Evolutionary conservation across 2,113 vertebrate genomes (phyloP).

Genomic region (Clinocottus analis): DNA sequence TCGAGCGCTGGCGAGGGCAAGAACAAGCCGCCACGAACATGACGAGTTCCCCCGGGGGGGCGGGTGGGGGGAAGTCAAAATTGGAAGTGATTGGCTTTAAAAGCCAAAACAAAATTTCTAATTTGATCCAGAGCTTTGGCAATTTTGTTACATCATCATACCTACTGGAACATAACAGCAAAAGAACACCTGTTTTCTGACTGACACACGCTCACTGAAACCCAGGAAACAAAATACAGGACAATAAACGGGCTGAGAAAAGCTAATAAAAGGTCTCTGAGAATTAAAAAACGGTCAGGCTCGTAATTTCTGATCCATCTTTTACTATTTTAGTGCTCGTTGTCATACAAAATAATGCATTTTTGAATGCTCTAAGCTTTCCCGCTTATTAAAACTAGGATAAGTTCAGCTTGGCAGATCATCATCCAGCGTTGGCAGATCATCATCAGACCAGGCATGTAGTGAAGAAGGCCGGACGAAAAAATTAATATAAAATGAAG

Average conservation of each 20-base stretch:
- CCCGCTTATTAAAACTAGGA: neutral
- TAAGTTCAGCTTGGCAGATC: too few species aligned
- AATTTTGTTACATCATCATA: conserved; percentile 57
- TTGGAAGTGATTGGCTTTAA: conserved; percentile 41
- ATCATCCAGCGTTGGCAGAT: neutral
- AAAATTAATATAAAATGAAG: neutral
- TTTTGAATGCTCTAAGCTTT: neutral
- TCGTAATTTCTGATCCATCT: neutral
- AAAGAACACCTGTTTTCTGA: conserved; percentile 4
- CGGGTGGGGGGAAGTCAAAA: neutral
- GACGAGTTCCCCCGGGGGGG: conserved; percentile 1
- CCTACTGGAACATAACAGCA: conserved; percentile 39
- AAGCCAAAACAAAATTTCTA: conserved; percentile 59
- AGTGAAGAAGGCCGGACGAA: neutral
- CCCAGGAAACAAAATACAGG: conserved; percentile 75
- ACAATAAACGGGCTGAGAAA: conserved; percentile 59
- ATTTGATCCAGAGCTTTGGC: conserved; percentile 70
- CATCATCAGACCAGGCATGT: neutral
- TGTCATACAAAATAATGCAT: neutral
- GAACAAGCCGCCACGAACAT: conserved; percentile 9
- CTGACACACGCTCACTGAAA: conserved; percentile 44
- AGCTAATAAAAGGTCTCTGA: conserved; percentile 39
- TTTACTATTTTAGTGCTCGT: neutral
- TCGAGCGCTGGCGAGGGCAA: conserved; percentile 10
- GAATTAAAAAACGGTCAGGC: conserved; percentile 26